These are phyloP conservation scores for Palythoa grandiflora DNA, from an alignment of 92 coral and sea anemone species.

Conservation along the genomic window DNA sequence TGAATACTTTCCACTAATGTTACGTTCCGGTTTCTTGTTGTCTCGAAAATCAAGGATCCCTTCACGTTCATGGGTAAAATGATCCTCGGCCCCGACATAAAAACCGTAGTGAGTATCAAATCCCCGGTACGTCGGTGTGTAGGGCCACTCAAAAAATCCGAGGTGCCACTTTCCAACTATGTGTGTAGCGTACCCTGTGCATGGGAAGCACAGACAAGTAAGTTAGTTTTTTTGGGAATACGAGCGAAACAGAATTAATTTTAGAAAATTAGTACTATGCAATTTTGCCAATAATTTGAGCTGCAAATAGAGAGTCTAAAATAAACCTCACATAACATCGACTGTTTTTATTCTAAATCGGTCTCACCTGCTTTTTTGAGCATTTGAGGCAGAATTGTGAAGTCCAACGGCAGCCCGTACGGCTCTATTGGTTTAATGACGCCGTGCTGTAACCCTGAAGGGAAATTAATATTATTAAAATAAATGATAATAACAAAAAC, in stretches of 20 bases:
- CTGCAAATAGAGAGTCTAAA: not conserved
- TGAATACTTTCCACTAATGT: constrained; percentile 60
- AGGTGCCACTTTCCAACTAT: constrained; percentile 72
- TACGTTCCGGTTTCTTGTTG: constrained; percentile 60
- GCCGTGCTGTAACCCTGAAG: constrained; percentile 27
- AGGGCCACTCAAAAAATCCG: constrained; percentile 69
- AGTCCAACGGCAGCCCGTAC: constrained; percentile 28
- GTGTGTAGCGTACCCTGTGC: constrained; percentile 65
- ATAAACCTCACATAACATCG: not conserved
- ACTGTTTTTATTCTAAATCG: not conserved
- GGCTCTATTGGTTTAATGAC: constrained; percentile 24
- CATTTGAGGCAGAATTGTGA: constrained; percentile 21
- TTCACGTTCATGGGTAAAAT: constrained; percentile 56
- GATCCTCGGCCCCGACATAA: constrained; percentile 64
- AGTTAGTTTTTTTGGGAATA: too few relatives aligned
- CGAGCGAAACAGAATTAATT: too few relatives aligned
- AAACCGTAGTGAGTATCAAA: constrained; percentile 73
- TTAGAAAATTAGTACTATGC: too few relatives aligned
- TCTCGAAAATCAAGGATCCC: constrained; percentile 62
- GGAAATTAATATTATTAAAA: not conserved
- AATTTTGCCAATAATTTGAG: not conserved
- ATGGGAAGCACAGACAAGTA: not conserved
- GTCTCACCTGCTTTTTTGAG: constrained; percentile 29
- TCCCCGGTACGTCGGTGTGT: constrained; percentile 77
- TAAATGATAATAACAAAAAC: not conserved